These are phyloP conservation scores for Pteronotus mesoamericanus DNA, from an alignment of 2,797 vertebrate species.

Conservation along the genomic window DNA sequence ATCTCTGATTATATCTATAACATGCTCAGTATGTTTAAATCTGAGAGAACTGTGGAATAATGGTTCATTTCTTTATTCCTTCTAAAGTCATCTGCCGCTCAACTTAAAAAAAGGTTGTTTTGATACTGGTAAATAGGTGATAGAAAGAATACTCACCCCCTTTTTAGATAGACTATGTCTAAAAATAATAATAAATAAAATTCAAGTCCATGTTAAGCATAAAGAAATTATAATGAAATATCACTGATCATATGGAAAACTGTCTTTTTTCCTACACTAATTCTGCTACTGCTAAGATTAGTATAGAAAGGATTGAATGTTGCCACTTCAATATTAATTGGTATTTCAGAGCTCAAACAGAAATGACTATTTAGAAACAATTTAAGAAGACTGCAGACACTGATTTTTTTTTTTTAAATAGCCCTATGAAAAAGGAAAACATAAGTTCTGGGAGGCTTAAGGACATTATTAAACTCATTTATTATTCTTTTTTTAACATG, in stretches of 20 bases:
- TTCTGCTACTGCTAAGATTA: not conserved
- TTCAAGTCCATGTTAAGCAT: not conserved
- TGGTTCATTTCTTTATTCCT: not conserved
- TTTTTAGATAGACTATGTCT: not conserved
- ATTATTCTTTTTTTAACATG: slow-evolving; percentile 58
- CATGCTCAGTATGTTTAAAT: not conserved
- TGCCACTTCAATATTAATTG: slow-evolving; percentile 46
- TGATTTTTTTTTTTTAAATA: slow-evolving; percentile 36
- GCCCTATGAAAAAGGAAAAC: not conserved
- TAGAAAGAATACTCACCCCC: not conserved
- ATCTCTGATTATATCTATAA: not conserved
- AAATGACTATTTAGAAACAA: slow-evolving; percentile 48
- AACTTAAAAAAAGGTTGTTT: not conserved
- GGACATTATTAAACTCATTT: slow-evolving; percentile 68
- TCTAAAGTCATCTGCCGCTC: not conserved
- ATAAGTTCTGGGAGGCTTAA: slow-evolving; percentile 40
- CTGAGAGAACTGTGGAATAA: not conserved
- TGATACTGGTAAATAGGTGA: not conserved
- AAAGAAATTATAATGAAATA: not conserved
- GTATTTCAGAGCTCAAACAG: slow-evolving; percentile 49
- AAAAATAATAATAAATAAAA: not conserved
- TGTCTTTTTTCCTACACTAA: not conserved
- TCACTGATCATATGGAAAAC: not conserved
- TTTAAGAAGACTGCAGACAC: slow-evolving; percentile 19
- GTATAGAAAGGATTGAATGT: not conserved